A percentile compares a stretch with the other conserved stretches of the same genome.
phyloP scores from a whole-genome alignment of 2,888 invertebrate species.

The Eutolmus rufibarbis region DNA sequence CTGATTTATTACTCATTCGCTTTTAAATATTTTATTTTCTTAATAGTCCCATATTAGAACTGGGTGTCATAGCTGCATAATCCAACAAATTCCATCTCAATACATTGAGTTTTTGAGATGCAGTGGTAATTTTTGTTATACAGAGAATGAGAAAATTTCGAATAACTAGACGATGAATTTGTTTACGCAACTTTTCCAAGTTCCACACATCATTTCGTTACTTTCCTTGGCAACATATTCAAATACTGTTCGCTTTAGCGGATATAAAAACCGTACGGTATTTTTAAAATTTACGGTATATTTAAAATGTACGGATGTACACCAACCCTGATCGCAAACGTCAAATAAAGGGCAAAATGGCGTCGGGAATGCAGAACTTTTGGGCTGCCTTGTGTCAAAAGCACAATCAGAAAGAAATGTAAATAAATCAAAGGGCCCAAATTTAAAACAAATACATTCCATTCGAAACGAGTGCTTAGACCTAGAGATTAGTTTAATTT shows the following conservation, averaged over 20 bases:
- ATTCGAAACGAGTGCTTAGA: not conserved
- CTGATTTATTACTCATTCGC: too few relatives aligned
- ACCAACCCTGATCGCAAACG: constrained; percentile 39
- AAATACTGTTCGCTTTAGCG: not conserved
- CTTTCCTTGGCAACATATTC: not conserved
- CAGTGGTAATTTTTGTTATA: too few relatives aligned
- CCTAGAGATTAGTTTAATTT: not conserved
- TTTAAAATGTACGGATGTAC: not conserved
- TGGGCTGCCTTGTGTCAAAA: constrained; percentile 27
- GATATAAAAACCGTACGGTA: not conserved
- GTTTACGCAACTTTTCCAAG: not conserved
- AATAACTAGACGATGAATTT: too few relatives aligned
- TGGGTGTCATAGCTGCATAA: too few relatives aligned
- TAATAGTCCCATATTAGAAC: too few relatives aligned
- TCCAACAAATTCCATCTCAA: too few relatives aligned
- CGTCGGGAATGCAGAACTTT: constrained; percentile 50
- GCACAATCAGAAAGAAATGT: constrained; percentile 13
- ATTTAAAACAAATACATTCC: not conserved
- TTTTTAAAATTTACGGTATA: not conserved
- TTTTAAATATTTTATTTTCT: too few relatives aligned
- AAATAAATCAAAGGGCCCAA: constrained; percentile 35
- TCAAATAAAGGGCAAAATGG: constrained; percentile 56
- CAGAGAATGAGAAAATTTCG: too few relatives aligned
- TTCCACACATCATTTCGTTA: not conserved
- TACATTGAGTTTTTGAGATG: too few relatives aligned